A percentile compares a stretch with the other conserved stretches of the same genome.
phyloP scores from a whole-genome alignment of 2,797 vertebrate genomes.

The Pristis pectinata region DNA sequence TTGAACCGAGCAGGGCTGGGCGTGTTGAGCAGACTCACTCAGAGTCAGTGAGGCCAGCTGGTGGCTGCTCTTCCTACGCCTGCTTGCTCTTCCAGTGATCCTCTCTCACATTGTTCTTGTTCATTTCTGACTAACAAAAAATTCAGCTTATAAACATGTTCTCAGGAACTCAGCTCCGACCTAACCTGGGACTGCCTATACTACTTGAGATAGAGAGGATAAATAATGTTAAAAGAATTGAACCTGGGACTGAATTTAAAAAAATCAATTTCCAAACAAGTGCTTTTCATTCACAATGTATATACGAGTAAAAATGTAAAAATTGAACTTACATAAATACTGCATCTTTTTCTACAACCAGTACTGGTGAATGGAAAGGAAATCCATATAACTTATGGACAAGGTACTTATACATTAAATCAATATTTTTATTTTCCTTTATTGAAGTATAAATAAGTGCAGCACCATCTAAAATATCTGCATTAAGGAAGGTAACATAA shows the following conservation, averaged over 20 bases:
- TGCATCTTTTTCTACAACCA: constrained; percentile 94
- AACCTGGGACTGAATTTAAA: neutral
- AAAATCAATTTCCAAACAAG: neutral
- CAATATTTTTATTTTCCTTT: constrained; percentile 98
- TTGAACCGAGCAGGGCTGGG: too few species aligned
- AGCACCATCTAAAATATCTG: constrained; percentile 74
- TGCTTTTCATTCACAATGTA: neutral
- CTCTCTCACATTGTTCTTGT: too few species aligned
- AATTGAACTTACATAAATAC: constrained; percentile 88
- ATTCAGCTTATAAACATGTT: too few species aligned
- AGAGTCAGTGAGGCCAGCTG: too few species aligned
- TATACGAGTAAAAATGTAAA: neutral
- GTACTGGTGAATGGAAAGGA: constrained; percentile 81
- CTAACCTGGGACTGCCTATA: neutral
- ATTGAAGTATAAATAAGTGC: constrained; percentile 96
- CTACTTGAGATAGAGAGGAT: neutral
- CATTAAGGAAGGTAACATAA: constrained; percentile 61
- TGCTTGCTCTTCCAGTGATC: too few species aligned
- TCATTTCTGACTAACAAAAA: too few species aligned
- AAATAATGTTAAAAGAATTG: neutral
- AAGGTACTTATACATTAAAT: constrained; percentile 96
- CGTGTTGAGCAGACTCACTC: too few species aligned
- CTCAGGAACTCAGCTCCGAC: too few species aligned
- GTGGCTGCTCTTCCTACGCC: too few species aligned
- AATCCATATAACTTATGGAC: constrained; percentile 95